phyloP scores from a whole-genome alignment of 2,113 vertebrate genomes.

The Xenus cinereus region DNA sequence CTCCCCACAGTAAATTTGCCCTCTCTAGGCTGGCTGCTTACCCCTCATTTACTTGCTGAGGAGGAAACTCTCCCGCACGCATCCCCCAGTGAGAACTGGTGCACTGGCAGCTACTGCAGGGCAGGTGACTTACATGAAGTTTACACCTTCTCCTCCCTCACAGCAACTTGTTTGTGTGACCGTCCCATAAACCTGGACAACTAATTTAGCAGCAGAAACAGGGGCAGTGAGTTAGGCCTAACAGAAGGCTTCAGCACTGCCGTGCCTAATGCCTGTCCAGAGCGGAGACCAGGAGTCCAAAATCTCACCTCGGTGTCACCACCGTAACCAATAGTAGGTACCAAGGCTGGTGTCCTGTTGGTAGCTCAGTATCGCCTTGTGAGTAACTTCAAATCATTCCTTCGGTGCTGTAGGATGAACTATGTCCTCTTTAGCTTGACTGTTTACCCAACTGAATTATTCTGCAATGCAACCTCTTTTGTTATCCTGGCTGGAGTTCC shows the following conservation, averaged over 20 bases:
- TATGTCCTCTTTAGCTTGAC: not conserved
- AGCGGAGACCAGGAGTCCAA: not conserved
- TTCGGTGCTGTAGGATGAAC: not conserved
- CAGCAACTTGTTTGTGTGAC: not conserved
- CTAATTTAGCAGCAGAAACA: not conserved
- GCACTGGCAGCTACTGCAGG: not conserved
- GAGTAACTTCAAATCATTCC: not conserved
- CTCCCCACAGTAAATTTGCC: not conserved
- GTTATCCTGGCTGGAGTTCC: not conserved
- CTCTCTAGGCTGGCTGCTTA: not conserved
- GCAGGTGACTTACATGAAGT: not conserved
- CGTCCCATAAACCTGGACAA: not conserved
- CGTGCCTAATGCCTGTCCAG: not conserved
- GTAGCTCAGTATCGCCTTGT: not conserved
- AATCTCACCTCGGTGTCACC: not conserved
- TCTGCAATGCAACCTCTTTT: not conserved
- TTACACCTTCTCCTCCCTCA: not conserved
- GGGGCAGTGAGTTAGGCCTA: not conserved
- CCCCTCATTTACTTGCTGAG: not conserved
- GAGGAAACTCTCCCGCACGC: not conserved
- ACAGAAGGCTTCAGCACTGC: not conserved
- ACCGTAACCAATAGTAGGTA: not conserved
- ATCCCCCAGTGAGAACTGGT: not conserved
- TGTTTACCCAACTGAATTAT: not conserved
- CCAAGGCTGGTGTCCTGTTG: not conserved